These are phyloP conservation scores for Malurus elegans DNA, from an alignment of 2,113 vertebrate genomes.

Conservation along the genomic window DNA sequence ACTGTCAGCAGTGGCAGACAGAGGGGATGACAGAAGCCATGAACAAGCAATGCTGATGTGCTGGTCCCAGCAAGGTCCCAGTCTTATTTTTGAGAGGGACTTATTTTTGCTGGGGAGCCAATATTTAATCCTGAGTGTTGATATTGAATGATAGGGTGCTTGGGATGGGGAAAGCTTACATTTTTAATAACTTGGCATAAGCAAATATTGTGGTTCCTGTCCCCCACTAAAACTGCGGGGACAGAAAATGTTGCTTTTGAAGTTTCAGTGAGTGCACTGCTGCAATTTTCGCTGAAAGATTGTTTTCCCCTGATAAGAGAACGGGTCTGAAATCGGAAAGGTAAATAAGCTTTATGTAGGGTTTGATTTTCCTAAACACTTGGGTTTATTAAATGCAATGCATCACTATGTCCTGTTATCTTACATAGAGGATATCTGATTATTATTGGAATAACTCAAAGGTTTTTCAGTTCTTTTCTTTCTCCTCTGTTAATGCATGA, in stretches of 20 bases:
- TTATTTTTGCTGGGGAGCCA: background rate
- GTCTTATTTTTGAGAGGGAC: background rate
- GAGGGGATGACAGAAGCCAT: background rate
- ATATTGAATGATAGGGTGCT: background rate
- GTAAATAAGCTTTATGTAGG: background rate
- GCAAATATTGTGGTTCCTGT: background rate
- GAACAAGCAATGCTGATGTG: background rate
- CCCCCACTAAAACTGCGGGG: background rate
- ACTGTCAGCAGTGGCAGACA: background rate
- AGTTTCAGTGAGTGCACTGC: background rate
- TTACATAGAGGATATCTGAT: background rate
- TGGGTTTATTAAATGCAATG: background rate
- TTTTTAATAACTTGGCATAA: background rate
- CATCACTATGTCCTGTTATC: background rate
- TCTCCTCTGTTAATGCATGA: background rate
- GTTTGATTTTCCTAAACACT: background rate
- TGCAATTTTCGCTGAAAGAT: background rate
- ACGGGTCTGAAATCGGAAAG: background rate
- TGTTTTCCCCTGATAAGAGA: background rate
- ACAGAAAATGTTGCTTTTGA: background rate
- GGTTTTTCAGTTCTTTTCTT: background rate
- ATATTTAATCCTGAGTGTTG: background rate
- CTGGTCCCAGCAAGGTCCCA: background rate
- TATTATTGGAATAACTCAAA: slow-evolving; percentile 10
- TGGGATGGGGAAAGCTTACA: background rate